Percentiles rank a stretch among this genome's conserved stretches.
phyloP scores from a whole-genome alignment of 1,140 invertebrate genomes.

The Euwallacea similis region DNA sequence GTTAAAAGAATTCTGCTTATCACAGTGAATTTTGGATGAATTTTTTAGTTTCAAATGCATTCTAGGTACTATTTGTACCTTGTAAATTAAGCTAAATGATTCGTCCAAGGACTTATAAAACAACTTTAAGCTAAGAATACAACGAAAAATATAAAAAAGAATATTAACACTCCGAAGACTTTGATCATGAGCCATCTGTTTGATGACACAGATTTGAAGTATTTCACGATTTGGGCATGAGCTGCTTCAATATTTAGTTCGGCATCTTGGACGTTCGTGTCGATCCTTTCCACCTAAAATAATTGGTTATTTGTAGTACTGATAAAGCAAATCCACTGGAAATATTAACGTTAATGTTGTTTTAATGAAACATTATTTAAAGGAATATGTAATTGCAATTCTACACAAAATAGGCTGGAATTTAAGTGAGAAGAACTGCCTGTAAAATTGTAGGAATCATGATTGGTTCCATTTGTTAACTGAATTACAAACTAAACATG shows the following conservation, averaged over 20 bases:
- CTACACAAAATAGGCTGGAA: too few relatives aligned
- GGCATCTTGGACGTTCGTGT: conserved; percentile 94
- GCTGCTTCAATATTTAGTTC: conserved; percentile 97
- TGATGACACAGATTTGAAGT: conserved; percentile 96
- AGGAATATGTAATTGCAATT: too few relatives aligned
- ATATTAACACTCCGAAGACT: conserved; percentile 96
- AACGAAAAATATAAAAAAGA: conserved; percentile 99
- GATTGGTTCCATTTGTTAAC: too few relatives aligned
- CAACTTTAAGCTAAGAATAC: conserved; percentile 78
- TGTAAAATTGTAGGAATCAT: too few relatives aligned
- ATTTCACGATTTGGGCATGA: conserved; percentile 95
- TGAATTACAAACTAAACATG: too few relatives aligned
- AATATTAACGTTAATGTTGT: too few relatives aligned
- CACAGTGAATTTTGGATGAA: conserved; percentile 11
- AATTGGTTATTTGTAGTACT: background rate
- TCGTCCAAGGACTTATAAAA: background rate
- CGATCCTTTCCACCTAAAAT: conserved; percentile 79
- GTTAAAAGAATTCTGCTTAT: conserved; percentile 5
- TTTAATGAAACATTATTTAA: too few relatives aligned
- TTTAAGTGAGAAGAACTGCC: too few relatives aligned
- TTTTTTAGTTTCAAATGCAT: background rate
- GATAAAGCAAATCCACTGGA: too few relatives aligned
- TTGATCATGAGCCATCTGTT: conserved; percentile 99
- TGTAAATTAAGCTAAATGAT: background rate
- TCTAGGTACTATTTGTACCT: background rate